Conservation (phyloP, 2,888 invertebrate species). For the Ypsolopha sequella region DNA sequence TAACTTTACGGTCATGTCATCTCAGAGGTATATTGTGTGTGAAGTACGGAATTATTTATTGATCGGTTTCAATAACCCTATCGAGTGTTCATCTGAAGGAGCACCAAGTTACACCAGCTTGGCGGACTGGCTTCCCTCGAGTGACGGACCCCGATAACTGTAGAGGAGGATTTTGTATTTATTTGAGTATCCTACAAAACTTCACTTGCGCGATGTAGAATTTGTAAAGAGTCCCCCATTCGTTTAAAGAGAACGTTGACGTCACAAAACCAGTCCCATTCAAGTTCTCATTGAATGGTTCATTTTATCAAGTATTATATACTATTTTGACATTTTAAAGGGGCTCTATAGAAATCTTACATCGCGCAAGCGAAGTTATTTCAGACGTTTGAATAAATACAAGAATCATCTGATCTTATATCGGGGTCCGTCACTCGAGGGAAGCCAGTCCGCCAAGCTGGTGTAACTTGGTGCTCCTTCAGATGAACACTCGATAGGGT, state of each 20-base stretch:
- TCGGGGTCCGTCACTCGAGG: conserved; percentile 1
- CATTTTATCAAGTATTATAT: no score
- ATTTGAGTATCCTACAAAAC: background rate
- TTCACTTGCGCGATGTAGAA: background rate
- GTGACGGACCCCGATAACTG: background rate
- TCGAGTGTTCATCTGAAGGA: background rate
- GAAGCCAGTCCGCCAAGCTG: background rate
- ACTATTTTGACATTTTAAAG: no score
- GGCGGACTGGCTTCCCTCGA: background rate
- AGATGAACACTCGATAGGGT: background rate
- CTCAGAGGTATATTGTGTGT: background rate
- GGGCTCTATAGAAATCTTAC: background rate
- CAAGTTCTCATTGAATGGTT: no score
- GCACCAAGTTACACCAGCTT: background rate
- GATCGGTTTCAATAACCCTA: background rate
- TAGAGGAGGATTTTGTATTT: background rate
- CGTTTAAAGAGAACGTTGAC: no score
- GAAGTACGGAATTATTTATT: background rate
- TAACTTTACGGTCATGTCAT: background rate
- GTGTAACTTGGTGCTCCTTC: background rate
- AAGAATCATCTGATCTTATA: background rate
- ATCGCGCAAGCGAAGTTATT: background rate
- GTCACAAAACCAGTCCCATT: no score
- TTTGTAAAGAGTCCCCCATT: no score
- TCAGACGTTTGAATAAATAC: background rate